Percentiles rank a stretch among this genome's conserved stretches.
phyloP scores from a whole-genome alignment of 2,797 vertebrate species.

The Dicrostonyx torquatus region DNA sequence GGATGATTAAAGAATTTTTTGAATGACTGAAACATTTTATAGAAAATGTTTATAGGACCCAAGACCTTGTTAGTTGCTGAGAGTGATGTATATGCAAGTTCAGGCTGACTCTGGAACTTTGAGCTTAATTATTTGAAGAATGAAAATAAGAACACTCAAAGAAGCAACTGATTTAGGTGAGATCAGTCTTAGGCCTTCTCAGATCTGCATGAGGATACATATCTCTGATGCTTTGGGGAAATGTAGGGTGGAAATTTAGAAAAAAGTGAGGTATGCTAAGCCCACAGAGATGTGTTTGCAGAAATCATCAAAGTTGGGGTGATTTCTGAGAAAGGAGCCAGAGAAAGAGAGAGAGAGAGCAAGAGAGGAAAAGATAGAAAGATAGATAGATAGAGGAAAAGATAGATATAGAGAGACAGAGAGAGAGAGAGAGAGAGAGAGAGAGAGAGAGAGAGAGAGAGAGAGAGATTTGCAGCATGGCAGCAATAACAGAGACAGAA shows the following conservation, averaged over 20 bases:
- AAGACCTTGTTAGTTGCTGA: slow-evolving; percentile 6
- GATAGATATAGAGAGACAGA: no score
- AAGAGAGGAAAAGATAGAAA: no score
- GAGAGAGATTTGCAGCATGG: not conserved
- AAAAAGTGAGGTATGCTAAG: not conserved
- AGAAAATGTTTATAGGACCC: slow-evolving; percentile 51
- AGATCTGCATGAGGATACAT: not conserved
- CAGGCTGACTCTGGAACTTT: not conserved
- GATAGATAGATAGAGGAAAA: no score
- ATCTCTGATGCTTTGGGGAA: not conserved
- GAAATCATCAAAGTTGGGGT: not conserved
- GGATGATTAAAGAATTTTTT: slow-evolving; percentile 59
- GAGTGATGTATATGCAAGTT: not conserved
- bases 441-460: rapidly evolving
- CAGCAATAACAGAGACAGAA: not conserved
- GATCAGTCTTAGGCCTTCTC: slow-evolving; percentile 10
- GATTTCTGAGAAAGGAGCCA: slow-evolving; percentile 12
- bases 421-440: not conserved
- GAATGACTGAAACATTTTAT: slow-evolving; percentile 35
- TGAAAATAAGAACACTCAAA: slow-evolving; percentile 30
- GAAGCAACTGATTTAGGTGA: slow-evolving; percentile 10
- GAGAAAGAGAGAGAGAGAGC: not conserved
- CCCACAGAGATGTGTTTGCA: not conserved
- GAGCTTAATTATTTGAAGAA: slow-evolving; percentile 25
- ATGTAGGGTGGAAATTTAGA: not conserved